Conservation (phyloP, 2,797 vertebrate species). For the Pteropus rufus region DNA sequence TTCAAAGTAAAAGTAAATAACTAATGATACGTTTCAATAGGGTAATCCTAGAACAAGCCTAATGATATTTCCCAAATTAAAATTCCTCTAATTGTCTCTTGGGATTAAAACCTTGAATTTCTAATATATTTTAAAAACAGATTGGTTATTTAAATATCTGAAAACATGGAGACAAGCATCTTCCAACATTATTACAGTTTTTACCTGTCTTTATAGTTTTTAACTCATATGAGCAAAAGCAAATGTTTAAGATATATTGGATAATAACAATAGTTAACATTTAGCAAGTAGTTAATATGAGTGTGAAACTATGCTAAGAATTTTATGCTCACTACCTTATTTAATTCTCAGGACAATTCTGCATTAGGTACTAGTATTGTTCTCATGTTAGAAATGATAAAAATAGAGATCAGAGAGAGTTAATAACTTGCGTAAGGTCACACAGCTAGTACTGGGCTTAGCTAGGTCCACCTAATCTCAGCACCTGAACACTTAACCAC, state of each 20-base stretch:
- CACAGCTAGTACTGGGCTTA: neutral
- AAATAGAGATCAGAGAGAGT: neutral
- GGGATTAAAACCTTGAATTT: constrained; percentile 19
- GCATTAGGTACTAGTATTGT: neutral
- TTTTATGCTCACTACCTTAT: neutral
- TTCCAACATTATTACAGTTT: neutral
- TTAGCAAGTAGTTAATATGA: neutral
- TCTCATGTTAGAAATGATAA: neutral
- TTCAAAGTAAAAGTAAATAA: constrained; percentile 24
- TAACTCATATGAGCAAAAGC: neutral
- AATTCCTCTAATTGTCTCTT: neutral
- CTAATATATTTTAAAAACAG: constrained; percentile 6
- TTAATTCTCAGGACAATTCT: neutral
- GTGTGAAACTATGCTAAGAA: neutral
- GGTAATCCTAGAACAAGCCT: neutral
- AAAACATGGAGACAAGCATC: neutral
- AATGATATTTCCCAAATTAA: neutral
- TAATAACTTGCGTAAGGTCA: neutral
- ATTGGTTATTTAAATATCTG: neutral
- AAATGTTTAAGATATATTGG: constrained; percentile 20
- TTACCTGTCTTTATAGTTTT: neutral
- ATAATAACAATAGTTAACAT: neutral
- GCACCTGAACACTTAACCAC: neutral
- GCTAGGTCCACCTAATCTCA: neutral
- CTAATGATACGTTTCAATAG: neutral